Percentiles rank a stretch among this genome's conserved stretches.
phyloP scores from a whole-genome alignment of 2,113 vertebrate species.

The Melanerpes aurifrons region DNA sequence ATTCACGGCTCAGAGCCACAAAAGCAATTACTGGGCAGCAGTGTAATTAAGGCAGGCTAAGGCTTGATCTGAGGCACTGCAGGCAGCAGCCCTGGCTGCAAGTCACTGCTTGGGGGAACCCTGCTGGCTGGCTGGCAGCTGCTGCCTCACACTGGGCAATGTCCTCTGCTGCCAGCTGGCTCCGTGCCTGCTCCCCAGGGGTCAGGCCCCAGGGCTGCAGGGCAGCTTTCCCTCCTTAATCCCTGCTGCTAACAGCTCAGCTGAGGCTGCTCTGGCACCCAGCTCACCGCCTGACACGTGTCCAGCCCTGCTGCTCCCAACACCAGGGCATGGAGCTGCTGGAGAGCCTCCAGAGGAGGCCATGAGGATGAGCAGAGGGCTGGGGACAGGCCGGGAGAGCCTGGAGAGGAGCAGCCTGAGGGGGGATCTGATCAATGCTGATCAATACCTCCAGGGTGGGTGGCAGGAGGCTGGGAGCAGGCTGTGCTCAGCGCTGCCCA shows the following conservation, averaged over 20 bases:
- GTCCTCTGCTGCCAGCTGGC: neutral
- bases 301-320: too few species aligned
- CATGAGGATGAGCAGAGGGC: too few species aligned
- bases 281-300: neutral
- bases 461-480: too few species aligned
- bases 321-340: too few species aligned
- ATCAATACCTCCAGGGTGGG: too few species aligned
- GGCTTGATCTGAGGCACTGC: slow-evolving; percentile 50
- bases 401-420: too few species aligned
- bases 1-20: slow-evolving; percentile 52
- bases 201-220: neutral
- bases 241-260: neutral
- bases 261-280: neutral
- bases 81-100: slow-evolving; percentile 32
- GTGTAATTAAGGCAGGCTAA: slow-evolving; percentile 72
- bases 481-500: too few species aligned
- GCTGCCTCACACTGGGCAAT: neutral
- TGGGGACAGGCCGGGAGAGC: too few species aligned
- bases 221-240: neutral
- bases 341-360: too few species aligned
- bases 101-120: slow-evolving; percentile 47
- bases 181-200: neutral
- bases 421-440: too few species aligned
- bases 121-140: slow-evolving; percentile 67
- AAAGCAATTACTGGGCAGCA: slow-evolving; percentile 64